These are phyloP conservation scores for Tenthredo scrophulariae DNA, from an alignment of 2,888 invertebrate species.

Conservation along the genomic window DNA sequence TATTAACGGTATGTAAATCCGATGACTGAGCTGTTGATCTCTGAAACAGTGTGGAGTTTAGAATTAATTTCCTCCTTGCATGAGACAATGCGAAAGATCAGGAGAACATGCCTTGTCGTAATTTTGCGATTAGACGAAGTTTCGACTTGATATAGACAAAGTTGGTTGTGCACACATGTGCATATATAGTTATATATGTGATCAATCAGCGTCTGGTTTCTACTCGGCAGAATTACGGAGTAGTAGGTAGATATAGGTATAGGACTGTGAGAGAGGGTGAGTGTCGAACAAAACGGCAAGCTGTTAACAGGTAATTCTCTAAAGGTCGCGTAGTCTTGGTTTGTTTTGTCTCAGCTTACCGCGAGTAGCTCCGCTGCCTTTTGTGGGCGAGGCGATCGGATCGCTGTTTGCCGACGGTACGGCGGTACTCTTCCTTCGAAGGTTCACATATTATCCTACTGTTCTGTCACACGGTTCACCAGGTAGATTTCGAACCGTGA, in stretches of 20 bases:
- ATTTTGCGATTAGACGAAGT: neutral
- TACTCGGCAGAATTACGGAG: slow-evolving; percentile 29
- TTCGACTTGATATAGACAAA: neutral
- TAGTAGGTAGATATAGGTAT: neutral
- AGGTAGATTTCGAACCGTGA: slow-evolving; percentile 52
- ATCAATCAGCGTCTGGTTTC: slow-evolving; percentile 21
- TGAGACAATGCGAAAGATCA: too few relatives aligned
- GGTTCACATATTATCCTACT: slow-evolving; percentile 52
- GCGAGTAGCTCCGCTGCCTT: slow-evolving; percentile 62
- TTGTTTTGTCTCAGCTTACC: slow-evolving; percentile 2
- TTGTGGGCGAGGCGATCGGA: slow-evolving; percentile 64
- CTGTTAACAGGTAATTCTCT: slow-evolving; percentile 43
- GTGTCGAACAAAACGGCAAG: slow-evolving; percentile 32
- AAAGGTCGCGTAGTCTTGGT: slow-evolving; percentile 44
- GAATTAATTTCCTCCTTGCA: too few relatives aligned
- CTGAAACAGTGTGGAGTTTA: neutral
- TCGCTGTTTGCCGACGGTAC: slow-evolving; percentile 66
- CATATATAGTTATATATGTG: neutral
- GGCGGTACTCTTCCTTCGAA: slow-evolving; percentile 48
- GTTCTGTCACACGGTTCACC: slow-evolving; percentile 52
- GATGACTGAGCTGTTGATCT: neutral
- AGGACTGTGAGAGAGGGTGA: neutral
- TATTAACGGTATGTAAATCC: neutral
- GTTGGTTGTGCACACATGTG: neutral
- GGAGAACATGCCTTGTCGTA: neutral